Conservation (phyloP, 2,797 vertebrate species). For the Adrianichthys oophorus region DNA sequence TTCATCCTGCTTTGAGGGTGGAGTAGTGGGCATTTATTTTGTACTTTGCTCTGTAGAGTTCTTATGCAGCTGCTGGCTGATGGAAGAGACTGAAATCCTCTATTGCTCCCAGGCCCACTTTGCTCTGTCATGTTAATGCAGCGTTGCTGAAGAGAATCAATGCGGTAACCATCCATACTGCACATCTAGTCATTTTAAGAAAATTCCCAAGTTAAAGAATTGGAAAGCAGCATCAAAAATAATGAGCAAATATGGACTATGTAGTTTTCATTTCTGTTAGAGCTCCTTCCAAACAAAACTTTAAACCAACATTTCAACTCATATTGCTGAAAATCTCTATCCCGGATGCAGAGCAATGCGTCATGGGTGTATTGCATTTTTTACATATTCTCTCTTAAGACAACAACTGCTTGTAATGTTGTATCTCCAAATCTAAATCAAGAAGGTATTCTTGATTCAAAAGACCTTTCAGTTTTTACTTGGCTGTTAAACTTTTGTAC, state of each 20-base stretch:
- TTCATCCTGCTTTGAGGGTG: constrained; percentile 31
- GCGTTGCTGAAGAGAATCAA: constrained; percentile 27
- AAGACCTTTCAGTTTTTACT: background rate
- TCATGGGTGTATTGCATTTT: constrained; percentile 23
- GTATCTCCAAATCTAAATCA: too few relatives aligned
- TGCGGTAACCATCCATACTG: constrained; percentile 21
- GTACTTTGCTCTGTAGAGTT: constrained; percentile 36
- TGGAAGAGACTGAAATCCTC: constrained; percentile 50
- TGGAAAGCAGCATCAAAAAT: too few relatives aligned
- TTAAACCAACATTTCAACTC: background rate
- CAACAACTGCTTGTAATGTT: too few relatives aligned
- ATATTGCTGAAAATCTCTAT: background rate
- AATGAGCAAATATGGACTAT: background rate
- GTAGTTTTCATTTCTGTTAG: constrained; percentile 1
- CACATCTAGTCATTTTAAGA: background rate
- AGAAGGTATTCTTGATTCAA: too few relatives aligned
- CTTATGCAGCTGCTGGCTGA: constrained; percentile 42
- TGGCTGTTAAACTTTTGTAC: constrained; percentile 4
- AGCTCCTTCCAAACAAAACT: constrained; percentile 13
- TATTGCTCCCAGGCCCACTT: constrained; percentile 37
- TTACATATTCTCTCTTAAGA: constrained; percentile 18
- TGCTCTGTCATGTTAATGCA: constrained; percentile 45
- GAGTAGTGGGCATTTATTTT: constrained; percentile 45
- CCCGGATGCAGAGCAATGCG: constrained; percentile 10
- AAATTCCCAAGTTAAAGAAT: too few relatives aligned